Base-by-base conservation (phyloP, 1,140 invertebrate species). In the Drosophila mauritiana region DNA sequence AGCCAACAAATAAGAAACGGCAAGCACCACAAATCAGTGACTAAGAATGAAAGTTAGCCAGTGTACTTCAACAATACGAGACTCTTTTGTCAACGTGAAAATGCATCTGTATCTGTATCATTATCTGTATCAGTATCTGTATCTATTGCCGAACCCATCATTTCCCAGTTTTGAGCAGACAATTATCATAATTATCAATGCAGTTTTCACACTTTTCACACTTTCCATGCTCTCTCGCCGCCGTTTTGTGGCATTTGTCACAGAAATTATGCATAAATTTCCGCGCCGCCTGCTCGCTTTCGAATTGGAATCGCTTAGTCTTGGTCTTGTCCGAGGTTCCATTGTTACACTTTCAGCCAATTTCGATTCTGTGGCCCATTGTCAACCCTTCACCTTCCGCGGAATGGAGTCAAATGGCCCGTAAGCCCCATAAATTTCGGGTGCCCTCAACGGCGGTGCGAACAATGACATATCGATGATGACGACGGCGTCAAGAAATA, bases 171-270 rank as follows among this genome's bases (percentile, higher is more conserved):
- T 39, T 22, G 8, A 13, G 8, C 31, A 51, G 48, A 73, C 82
- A 86, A 86, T 86, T 86, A 86, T 78, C 74, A 86, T 88, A 88
- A 86, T 86, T 86, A 88, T 86, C 79, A 88, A 88, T 85, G 63
- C 74, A 84, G 74, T 86, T 85, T 76, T 78, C 82, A 81, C 78
- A 77, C 73, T 76, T 76, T 76, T 49, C 73, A 43, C 45, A 31
- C 8, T 53, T 13, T 17, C 27, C 27, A n/a, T 34, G 43, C 11
- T 10, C 49, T 27, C 22, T 12, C 4, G 12, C 20, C 57, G 25
- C 40, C 22, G 31, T 63, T 69, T 48, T 34, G 40, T 34, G 61
- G 42, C 81, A 85, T 85, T 85, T 85, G 82, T 86, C 82, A 86
- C 70, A 82, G 64, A 75, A 86, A 86, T 86, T 88, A 88, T 88